Conservation (phyloP, 2,797 vertebrate species). For the Eulemur rubriventer region DNA sequence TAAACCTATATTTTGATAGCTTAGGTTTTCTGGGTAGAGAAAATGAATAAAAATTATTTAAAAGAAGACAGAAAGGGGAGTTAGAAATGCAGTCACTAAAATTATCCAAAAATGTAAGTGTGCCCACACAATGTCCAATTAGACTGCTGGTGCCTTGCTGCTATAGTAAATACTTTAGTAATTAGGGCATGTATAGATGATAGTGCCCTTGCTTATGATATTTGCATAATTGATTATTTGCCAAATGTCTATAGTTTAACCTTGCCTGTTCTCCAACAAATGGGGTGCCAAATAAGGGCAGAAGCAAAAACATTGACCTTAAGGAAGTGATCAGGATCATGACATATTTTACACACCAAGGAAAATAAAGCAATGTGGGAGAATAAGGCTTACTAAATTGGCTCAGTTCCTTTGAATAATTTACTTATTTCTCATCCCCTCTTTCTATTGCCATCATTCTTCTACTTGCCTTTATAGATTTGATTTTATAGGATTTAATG, state of each 20-base stretch:
- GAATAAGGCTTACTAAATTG: neutral
- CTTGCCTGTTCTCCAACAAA: neutral
- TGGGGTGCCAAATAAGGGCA: neutral
- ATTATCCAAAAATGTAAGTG: neutral
- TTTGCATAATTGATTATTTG: constrained; percentile 68
- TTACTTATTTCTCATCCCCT: neutral
- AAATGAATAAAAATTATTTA: neutral
- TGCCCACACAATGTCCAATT: constrained; percentile 12
- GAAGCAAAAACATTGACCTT: neutral
- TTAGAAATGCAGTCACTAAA: constrained; percentile 12
- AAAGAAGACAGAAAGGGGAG: constrained; percentile 26
- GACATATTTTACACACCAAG: neutral
- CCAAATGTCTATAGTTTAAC: neutral
- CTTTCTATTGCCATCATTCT: neutral
- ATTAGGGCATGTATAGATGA: constrained; percentile 51
- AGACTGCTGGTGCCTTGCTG: neutral
- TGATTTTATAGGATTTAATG: neutral
- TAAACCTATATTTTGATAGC: neutral
- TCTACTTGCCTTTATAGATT: neutral
- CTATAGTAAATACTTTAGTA: neutral
- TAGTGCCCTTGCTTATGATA: constrained; percentile 21
- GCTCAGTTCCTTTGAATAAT: neutral
- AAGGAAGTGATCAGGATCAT: neutral
- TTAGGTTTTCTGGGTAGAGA: neutral
- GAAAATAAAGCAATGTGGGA: neutral